Percentiles rank a stretch among this genome's conserved stretches.
Evolutionary conservation across 1,140 invertebrate genomes (phyloP).

Genomic region (Akabosia matsudoensis): DNA sequence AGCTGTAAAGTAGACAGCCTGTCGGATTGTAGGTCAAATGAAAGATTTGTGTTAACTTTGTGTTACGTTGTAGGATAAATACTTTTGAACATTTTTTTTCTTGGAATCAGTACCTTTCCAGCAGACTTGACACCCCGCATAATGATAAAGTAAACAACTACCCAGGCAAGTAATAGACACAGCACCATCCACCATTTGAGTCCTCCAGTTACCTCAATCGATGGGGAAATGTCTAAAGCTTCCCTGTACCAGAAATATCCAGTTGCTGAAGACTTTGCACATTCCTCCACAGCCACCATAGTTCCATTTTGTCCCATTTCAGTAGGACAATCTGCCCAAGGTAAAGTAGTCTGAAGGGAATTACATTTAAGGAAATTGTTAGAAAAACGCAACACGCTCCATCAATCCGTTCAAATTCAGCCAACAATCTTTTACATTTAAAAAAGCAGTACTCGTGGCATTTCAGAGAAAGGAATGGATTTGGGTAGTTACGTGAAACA

Average conservation of each 20-base stretch:
- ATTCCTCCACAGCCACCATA: slow-evolving; percentile 63
- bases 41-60: slow-evolving; percentile 4
- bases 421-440: too few species aligned
- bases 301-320: slow-evolving; percentile 51
- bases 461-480: too few species aligned
- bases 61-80: not conserved
- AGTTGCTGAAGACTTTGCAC: slow-evolving; percentile 75
- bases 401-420: not conserved
- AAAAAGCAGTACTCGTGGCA: too few species aligned
- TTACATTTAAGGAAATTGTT: too few species aligned
- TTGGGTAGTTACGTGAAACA: too few species aligned
- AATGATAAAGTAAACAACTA: slow-evolving; percentile 92
- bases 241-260: slow-evolving; percentile 86
- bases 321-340: slow-evolving; percentile 76
- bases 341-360: slow-evolving; percentile 71
- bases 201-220: slow-evolving; percentile 64
- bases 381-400: not conserved
- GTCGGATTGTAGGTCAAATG: slow-evolving; percentile 52
- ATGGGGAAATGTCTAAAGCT: slow-evolving; percentile 76
- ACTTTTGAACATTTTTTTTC: not conserved
- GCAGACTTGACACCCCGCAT: slow-evolving; percentile 98
- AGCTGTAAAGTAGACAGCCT: slow-evolving; percentile 94
- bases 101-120: slow-evolving; percentile 85
- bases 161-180: slow-evolving; percentile 88
- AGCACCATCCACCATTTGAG: slow-evolving; percentile 93